A percentile compares a stretch with the other conserved stretches of the same genome.
Conservation (phyloP, 2,113 vertebrate species). For the Mesocricetus auratus region DNA sequence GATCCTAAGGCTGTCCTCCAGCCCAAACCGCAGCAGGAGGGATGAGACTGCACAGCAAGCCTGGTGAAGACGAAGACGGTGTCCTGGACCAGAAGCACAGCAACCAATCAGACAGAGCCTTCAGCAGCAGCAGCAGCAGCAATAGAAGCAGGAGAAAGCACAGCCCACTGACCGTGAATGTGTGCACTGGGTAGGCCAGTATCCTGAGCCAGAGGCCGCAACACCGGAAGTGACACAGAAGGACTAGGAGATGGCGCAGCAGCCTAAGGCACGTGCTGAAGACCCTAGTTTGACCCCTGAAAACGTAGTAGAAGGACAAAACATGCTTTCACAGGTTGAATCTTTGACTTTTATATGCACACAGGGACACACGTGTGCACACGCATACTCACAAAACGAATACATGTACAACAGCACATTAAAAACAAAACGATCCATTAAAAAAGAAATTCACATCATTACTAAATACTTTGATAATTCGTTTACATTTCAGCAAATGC, state of each 20-base stretch:
- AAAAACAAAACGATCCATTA: background rate
- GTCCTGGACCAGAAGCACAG: conserved; percentile 90
- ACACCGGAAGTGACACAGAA: background rate
- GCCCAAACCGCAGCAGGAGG: conserved; percentile 89
- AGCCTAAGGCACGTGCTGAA: background rate
- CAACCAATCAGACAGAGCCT: conserved; percentile 86
- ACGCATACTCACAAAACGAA: background rate
- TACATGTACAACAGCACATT: background rate
- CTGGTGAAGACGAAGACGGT: conserved; percentile 89
- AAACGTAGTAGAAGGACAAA: background rate
- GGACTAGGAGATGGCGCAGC: background rate
- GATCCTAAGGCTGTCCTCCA: conserved; percentile 87
- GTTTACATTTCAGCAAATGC: background rate
- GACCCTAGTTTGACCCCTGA: background rate
- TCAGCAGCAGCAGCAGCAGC: conserved; percentile 73
- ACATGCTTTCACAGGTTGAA: background rate
- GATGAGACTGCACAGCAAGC: conserved; percentile 88
- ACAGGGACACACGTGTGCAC: background rate
- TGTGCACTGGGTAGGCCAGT: conserved; percentile 91
- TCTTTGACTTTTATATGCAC: background rate
- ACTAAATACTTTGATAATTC: conserved; percentile 21
- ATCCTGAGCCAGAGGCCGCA: conserved; percentile 13
- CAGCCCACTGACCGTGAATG: conserved; percentile 11
- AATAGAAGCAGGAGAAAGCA: conserved; percentile 64
- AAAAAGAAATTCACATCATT: background rate